Conservation (phyloP, 1,140 invertebrate genomes). For the Drosophila athabasca region DNA sequence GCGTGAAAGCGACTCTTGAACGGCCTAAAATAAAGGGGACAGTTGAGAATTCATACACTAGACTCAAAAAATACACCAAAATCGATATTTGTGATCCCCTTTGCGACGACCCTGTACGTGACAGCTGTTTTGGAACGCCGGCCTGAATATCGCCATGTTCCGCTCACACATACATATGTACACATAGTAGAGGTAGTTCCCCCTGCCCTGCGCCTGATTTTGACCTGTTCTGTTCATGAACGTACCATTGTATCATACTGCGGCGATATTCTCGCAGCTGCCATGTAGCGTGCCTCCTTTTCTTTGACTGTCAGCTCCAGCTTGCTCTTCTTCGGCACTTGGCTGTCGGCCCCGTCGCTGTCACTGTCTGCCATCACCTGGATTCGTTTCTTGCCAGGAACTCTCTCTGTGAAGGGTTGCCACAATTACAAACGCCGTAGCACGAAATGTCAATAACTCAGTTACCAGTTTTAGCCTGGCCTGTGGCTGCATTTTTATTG, state of each 20-base stretch:
- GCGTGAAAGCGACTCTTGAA: constrained; percentile 75
- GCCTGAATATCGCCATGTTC: constrained; percentile 61
- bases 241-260: constrained; percentile 82
- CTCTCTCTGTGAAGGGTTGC: constrained; percentile 54
- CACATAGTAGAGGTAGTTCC: constrained; percentile 4
- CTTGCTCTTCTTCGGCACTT: constrained; percentile 70
- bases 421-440: constrained; percentile 9
- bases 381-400: constrained; percentile 81
- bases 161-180: constrained; percentile 37
- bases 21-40: constrained; percentile 54
- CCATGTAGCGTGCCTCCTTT: constrained; percentile 79
- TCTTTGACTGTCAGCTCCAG: constrained; percentile 70
- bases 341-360: constrained; percentile 66
- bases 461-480: constrained; percentile 67
- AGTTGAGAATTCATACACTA: not conserved
- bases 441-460: constrained; percentile 18
- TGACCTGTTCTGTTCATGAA: not conserved
- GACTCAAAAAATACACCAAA: not conserved
- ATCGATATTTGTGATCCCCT: constrained; percentile 8
- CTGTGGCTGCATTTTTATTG: constrained; percentile 57
- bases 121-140: constrained; percentile 66
- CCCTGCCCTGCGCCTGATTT: not conserved
- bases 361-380: constrained; percentile 79
- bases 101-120: constrained; percentile 38
- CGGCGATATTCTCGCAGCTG: constrained; percentile 74